Evolutionary conservation across 30 jellyfish, hydroid and myxozoan genomes (phyloP).

Genomic region (Hydra vulgaris): DNA sequence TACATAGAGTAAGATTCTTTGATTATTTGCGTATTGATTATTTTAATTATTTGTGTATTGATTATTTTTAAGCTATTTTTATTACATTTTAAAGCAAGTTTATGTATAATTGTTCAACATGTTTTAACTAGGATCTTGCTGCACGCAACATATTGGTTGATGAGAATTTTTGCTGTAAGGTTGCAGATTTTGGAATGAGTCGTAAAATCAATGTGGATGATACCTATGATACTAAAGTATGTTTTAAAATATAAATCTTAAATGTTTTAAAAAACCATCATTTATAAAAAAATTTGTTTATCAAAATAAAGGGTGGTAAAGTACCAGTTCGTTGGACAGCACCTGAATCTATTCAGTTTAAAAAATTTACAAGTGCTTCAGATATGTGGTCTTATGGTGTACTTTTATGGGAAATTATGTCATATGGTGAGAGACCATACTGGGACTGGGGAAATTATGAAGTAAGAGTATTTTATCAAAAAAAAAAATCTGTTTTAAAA

Average conservation of each 20-base stretch:
- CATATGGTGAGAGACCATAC: slow-evolving; percentile 82
- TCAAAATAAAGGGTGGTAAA: slow-evolving; percentile 97
- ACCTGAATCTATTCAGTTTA: slow-evolving; percentile 84
- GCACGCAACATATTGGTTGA: slow-evolving; percentile 88
- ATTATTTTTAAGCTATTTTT: neutral
- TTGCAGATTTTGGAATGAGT: slow-evolving; percentile 92
- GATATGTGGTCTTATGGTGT: slow-evolving; percentile 94
- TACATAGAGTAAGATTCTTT: too few species aligned
- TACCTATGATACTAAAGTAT: slow-evolving; percentile 75
- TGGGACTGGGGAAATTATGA: slow-evolving; percentile 99
- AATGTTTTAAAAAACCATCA: too few species aligned
- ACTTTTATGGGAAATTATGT: slow-evolving; percentile 64
- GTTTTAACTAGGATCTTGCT: slow-evolving; percentile 60
- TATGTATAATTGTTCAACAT: neutral
- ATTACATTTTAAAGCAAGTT: neutral
- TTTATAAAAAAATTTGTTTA: too few species aligned
- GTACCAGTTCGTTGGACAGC: slow-evolving; percentile 96
- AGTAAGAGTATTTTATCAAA: slow-evolving; percentile 35
- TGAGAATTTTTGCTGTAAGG: slow-evolving; percentile 70
- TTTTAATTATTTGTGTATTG: neutral
- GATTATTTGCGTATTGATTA: neutral
- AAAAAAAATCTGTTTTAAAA: too few species aligned
- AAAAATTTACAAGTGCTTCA: slow-evolving; percentile 68
- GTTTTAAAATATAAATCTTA: too few species aligned
- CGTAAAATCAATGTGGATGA: slow-evolving; percentile 77